Conservation (phyloP, 2,797 vertebrate species). For the Tiaroga cobitis region DNA sequence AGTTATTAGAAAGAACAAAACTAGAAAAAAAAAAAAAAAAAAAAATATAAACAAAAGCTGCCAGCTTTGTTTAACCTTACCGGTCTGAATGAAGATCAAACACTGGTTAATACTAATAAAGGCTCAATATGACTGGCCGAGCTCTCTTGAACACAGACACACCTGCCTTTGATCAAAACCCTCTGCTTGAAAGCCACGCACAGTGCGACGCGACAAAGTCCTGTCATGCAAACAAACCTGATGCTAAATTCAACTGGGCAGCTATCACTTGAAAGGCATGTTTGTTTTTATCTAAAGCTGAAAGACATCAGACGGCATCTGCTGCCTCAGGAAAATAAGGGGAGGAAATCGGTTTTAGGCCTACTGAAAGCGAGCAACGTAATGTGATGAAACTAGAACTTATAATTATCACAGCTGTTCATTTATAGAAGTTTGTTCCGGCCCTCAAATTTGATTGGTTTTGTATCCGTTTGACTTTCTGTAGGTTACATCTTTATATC, state of each 20-base stretch:
- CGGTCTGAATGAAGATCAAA: constrained; percentile 32
- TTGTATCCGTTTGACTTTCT: neutral
- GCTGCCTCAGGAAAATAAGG: neutral
- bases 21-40: neutral
- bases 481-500: neutral
- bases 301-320: constrained; percentile 36
- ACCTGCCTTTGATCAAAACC: constrained; percentile 34
- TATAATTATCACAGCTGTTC: neutral
- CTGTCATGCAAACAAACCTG: constrained; percentile 51
- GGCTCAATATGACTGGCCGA: constrained; percentile 2
- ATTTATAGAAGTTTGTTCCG: neutral
- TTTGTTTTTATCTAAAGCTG: constrained; percentile 40
- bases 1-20: neutral
- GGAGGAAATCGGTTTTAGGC: neutral
- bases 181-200: constrained; percentile 41
- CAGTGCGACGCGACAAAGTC: neutral
- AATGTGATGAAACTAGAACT: neutral
- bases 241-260: constrained; percentile 47
- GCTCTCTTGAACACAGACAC: constrained; percentile 18
- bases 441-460: neutral
- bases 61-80: constrained; percentile 28
- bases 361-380: neutral
- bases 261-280: constrained; percentile 46
- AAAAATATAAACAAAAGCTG: neutral
- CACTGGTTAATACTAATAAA: constrained; percentile 27